Percentiles rank a stretch among this genome's conserved stretches.
phyloP scores from a whole-genome alignment of 2,797 vertebrate genomes.

The Mormyrus hasselquistii region DNA sequence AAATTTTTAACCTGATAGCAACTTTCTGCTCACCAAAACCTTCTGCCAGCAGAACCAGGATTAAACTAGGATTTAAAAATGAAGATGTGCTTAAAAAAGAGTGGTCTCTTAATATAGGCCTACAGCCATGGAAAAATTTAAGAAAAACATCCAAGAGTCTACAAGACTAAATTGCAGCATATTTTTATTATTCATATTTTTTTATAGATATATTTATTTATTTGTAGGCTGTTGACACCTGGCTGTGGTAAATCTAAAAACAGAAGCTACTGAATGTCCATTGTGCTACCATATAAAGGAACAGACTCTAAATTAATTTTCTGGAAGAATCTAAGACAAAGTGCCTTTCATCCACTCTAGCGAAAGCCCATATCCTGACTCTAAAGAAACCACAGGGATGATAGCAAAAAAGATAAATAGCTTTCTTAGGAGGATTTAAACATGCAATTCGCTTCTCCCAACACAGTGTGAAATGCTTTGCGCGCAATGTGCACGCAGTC shows the following conservation, averaged over 20 bases:
- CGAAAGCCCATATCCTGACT: background rate
- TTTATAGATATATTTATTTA: background rate
- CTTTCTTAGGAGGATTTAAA: background rate
- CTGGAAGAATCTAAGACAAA: background rate
- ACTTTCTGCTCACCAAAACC: background rate
- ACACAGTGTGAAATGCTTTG: too few relatives aligned
- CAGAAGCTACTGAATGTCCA: background rate
- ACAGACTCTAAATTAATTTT: background rate
- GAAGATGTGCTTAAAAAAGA: background rate
- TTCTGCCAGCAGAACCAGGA: background rate
- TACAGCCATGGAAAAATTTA: background rate
- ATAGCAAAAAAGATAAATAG: slow-evolving; percentile 9
- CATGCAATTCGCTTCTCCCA: background rate
- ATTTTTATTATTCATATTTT: background rate
- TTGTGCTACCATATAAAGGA: background rate
- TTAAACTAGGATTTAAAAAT: background rate
- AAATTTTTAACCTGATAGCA: background rate
- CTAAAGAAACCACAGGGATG: background rate
- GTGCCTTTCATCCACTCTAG: background rate
- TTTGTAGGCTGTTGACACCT: background rate
- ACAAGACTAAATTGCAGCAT: background rate
- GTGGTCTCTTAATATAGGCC: background rate
- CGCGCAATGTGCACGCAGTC: background rate
- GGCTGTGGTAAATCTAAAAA: background rate
- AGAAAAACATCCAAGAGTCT: background rate